phyloP scores from a whole-genome alignment of 2,888 invertebrate species.

The Seira musarum region DNA sequence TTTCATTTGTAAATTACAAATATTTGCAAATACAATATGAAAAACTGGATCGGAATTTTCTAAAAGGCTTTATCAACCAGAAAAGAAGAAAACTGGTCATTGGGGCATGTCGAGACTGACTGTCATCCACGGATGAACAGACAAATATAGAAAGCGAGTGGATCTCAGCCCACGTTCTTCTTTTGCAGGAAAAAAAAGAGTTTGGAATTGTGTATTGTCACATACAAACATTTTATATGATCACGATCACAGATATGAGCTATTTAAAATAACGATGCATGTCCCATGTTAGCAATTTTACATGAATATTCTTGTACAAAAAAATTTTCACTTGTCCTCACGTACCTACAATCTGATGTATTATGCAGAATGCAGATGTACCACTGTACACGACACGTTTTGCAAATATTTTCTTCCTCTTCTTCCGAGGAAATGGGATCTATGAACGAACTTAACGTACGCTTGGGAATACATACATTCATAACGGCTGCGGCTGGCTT shows the following conservation, averaged over 20 bases:
- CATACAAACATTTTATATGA: background rate
- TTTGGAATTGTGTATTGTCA: background rate
- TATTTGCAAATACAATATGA: too few relatives aligned
- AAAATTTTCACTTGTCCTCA: slow-evolving; percentile 1
- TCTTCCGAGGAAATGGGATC: slow-evolving; percentile 10
- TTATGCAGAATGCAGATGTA: background rate
- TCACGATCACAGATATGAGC: background rate
- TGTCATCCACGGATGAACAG: background rate
- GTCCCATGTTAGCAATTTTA: slow-evolving; percentile 47
- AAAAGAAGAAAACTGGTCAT: too few relatives aligned
- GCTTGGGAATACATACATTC: too few relatives aligned
- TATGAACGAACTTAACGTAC: background rate
- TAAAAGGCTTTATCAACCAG: too few relatives aligned
- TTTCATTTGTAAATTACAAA: too few relatives aligned
- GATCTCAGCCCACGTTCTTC: background rate
- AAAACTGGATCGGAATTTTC: too few relatives aligned
- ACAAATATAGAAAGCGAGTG: background rate
- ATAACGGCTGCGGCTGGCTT: too few relatives aligned
- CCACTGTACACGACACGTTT: background rate
- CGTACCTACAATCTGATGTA: background rate
- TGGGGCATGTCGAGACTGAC: too few relatives aligned
- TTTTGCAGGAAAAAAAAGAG: background rate
- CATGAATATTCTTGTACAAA: slow-evolving; percentile 30
- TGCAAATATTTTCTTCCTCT: background rate
- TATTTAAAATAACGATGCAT: slow-evolving; percentile 20